phyloP scores from a whole-genome alignment of 2,888 invertebrate genomes.

The Lasioglossum calceatum region DNA sequence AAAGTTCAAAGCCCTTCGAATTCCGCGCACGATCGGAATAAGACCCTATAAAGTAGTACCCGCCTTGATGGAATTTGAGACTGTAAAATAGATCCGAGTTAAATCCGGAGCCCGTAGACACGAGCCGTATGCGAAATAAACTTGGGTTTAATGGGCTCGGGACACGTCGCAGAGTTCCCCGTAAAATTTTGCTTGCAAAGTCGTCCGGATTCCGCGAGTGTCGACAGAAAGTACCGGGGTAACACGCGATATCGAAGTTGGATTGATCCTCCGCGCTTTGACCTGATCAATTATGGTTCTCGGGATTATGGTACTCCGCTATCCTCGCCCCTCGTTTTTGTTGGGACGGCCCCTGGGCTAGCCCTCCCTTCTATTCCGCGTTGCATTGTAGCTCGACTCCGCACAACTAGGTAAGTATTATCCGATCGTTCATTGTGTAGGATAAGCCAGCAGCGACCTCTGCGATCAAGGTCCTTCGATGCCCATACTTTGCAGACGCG shows the following conservation, averaged over 20 bases:
- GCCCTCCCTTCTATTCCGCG: conserved; percentile 9
- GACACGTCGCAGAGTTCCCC: conserved; percentile 43
- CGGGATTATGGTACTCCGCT: conserved; percentile 72
- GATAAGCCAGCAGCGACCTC: conserved; percentile 37
- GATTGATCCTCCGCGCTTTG: conserved; percentile 79
- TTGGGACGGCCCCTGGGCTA: conserved; percentile 32
- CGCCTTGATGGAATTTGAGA: neutral
- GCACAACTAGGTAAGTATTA: conserved; percentile 44
- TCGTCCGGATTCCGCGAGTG: conserved; percentile 9
- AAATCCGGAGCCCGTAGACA: neutral
- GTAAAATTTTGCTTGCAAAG: conserved; percentile 70
- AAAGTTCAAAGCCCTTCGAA: neutral
- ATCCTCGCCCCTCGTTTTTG: conserved; percentile 34
- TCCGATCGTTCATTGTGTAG: conserved; percentile 60
- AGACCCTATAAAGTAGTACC: conserved; percentile 25
- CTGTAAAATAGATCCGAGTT: conserved; percentile 20
- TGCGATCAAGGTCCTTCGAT: conserved; percentile 18
- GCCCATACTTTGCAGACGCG: conserved; percentile 52
- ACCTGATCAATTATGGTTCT: conserved; percentile 72
- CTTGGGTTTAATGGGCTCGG: conserved; percentile 20
- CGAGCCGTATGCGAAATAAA: conserved; percentile 14
- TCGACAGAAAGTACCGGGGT: conserved; percentile 57
- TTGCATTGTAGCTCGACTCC: conserved; percentile 23
- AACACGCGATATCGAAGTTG: conserved; percentile 76
- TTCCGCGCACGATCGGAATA: neutral